These are phyloP conservation scores for Gracilinanus agilis DNA, from an alignment of 2,113 vertebrate genomes.

Conservation along the genomic window DNA sequence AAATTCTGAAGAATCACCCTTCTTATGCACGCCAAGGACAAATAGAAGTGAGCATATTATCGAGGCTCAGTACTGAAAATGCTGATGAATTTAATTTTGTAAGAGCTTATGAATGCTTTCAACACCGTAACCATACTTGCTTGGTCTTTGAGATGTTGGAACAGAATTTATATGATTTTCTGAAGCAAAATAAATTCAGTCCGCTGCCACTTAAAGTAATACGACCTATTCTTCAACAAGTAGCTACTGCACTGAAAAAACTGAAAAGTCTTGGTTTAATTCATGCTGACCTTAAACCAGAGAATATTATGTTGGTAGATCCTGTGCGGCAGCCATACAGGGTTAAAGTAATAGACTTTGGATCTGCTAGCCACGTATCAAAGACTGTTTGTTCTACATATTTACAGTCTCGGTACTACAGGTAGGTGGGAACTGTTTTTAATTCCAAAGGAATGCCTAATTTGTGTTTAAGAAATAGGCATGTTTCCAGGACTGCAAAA, in stretches of 20 bases:
- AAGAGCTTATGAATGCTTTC: constrained; percentile 98
- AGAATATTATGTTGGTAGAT: constrained; percentile 99
- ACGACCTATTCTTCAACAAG: constrained; percentile 98
- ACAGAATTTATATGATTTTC: constrained; percentile 98
- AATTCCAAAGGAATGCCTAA: constrained; percentile 28
- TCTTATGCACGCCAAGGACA: constrained; percentile 98
- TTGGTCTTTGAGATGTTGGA: constrained; percentile 99
- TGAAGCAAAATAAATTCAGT: constrained; percentile 99
- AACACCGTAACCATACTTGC: constrained; percentile 98
- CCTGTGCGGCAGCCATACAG: constrained; percentile 97
- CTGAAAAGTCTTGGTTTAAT: constrained; percentile 98
- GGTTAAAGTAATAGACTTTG: constrained; percentile 99
- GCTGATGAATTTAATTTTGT: constrained; percentile 99
- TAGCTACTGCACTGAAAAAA: constrained; percentile 98
- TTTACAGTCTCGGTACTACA: constrained; percentile 99
- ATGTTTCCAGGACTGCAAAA: constrained; percentile 18
- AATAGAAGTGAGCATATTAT: constrained; percentile 98
- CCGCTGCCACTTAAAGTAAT: constrained; percentile 98
- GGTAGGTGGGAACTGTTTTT: constrained; percentile 86
- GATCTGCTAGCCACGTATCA: constrained; percentile 98
- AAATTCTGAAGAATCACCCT: constrained; percentile 99
- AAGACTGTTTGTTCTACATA: constrained; percentile 99
- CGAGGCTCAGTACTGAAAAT: constrained; percentile 96
- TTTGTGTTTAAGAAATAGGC: constrained; percentile 52
- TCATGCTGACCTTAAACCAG: constrained; percentile 99